These are phyloP conservation scores for Anisognathus igniventris DNA, from an alignment of 2,797 vertebrate species.

Conservation along the genomic window DNA sequence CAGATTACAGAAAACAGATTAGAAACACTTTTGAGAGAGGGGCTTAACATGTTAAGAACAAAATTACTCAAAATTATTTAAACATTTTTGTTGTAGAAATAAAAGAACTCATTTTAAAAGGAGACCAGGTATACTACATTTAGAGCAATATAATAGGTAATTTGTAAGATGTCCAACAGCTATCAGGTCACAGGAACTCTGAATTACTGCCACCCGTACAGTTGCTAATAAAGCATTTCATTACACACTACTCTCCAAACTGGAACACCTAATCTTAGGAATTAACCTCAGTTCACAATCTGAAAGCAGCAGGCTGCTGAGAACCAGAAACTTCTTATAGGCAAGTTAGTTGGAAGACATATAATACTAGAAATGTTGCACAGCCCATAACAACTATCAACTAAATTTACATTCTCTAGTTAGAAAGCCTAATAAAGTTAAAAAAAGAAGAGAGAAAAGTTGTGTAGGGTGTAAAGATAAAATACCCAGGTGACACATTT, in stretches of 20 bases:
- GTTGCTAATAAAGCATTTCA: background rate
- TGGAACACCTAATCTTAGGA: background rate
- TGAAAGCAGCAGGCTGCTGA: background rate
- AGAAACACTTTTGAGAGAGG: background rate
- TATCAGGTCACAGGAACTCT: background rate
- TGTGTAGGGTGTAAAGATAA: background rate
- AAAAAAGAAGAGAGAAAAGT: background rate
- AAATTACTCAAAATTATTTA: background rate
- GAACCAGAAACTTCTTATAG: background rate
- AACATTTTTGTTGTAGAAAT: background rate
- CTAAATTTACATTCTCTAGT: background rate
- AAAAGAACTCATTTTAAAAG: background rate
- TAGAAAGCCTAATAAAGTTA: background rate
- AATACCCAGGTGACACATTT: constrained; percentile 54
- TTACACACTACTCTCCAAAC: background rate
- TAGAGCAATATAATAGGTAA: background rate
- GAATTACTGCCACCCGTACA: background rate
- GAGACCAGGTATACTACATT: background rate
- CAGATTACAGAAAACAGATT: background rate
- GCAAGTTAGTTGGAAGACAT: background rate
- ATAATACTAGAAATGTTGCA: background rate
- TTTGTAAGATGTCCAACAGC: background rate
- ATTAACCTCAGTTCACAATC: background rate
- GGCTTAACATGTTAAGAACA: background rate
- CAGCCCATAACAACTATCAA: background rate